Base-by-base conservation (phyloP, 2,797 vertebrate species). In the Phataginus tricuspis region DNA sequence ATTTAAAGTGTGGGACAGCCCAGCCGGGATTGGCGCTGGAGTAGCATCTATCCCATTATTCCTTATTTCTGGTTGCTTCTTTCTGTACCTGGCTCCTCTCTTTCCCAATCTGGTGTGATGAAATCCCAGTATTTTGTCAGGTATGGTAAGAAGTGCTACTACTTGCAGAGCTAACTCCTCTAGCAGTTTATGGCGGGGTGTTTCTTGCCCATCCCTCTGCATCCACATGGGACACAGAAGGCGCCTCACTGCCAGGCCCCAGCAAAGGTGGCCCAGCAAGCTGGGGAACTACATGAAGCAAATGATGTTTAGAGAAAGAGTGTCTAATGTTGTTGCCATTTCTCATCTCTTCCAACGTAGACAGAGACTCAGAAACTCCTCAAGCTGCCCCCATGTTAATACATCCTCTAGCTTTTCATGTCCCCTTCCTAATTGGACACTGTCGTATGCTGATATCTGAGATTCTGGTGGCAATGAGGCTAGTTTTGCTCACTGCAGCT, bases 341-440 rank as follows among this genome's bases (percentile, higher is more conserved):
- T 86, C 69, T 91, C 55, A n/a, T 86, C 85, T 89, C 51, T 72
- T 57, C 39, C 79, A 25, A 18, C 2, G 27, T 87, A 71, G 91
- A 90, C 51, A 39, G 95, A 77, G 90, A 66, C 49, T 93, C 27
- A 29, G 37, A 31, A 66, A 93, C 15, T 42, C 88, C 88, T 91
- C 79, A 74, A 87, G 91, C 79, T 91, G 55, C n/a, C 75, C 78
- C 39, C 42, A 15, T 31, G 39, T 79, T 85, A 96, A 91, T 57
- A 93, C 95, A 89, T 69, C 69, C 88, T 75, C 79, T 83, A 66
- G n/a, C 87, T 95, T 80, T 96, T 95, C 93, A 97, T 93, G 92
- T 92, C 83, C 74, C 66, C 55, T 59, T 86, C 92, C 83, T 97
- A 69, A 87, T 5, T 82, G 93, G 90, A 95, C 27, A 79, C 39